Conservation (phyloP, 2,113 vertebrate genomes). For the Cryptomyrus ogoouensis region DNA sequence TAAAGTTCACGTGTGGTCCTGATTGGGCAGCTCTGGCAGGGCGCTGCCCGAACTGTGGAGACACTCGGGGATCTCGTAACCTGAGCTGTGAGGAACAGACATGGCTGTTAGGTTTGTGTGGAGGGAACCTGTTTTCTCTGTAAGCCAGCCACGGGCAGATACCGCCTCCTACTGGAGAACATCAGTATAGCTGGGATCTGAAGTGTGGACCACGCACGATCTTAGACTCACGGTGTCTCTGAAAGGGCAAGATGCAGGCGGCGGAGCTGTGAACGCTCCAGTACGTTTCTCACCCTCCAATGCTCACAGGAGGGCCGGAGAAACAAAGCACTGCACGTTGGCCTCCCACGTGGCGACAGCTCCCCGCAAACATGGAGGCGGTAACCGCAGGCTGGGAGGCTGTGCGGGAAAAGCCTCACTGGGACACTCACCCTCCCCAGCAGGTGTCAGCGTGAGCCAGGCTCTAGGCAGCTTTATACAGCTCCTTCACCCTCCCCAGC, state of each 20-base stretch:
- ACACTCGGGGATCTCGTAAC: not conserved
- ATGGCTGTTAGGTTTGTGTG: not conserved
- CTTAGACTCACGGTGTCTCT: not conserved
- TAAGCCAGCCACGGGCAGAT: not conserved
- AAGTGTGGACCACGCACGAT: not conserved
- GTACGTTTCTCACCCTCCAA: not conserved
- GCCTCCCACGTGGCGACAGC: not conserved
- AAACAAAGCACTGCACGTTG: not conserved
- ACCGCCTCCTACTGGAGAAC: not conserved
- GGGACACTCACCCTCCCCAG: not conserved
- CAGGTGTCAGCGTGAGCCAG: conserved; percentile 1
- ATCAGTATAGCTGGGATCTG: not conserved
- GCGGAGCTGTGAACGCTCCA: not conserved
- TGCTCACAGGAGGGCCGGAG: not conserved
- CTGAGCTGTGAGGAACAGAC: not conserved
- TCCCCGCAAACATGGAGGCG: not conserved
- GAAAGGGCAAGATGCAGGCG: not conserved
- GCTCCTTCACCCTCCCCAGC: not conserved
- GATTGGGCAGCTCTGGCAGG: not conserved
- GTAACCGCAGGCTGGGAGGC: not conserved
- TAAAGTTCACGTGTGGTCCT: not conserved
- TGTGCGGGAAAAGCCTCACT: not conserved
- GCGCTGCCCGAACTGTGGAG: not conserved
- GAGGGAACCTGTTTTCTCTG: not conserved
- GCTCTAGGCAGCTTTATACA: not conserved